Conservation (phyloP, 2,888 invertebrate species). For the Junonia oenone region DNA sequence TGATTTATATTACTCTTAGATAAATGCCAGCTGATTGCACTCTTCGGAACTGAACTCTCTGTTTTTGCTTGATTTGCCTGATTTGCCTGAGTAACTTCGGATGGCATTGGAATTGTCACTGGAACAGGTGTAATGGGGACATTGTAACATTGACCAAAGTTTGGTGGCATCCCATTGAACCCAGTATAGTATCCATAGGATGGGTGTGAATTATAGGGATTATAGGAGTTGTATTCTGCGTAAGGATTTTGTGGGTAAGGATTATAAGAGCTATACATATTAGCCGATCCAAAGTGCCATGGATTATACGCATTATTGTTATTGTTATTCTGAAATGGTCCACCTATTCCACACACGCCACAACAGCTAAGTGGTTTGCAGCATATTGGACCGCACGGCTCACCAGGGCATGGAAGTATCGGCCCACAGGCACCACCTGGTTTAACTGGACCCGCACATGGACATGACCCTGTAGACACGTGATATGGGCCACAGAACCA, state of each 20-base stretch:
- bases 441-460: slow-evolving; percentile 30
- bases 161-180: not conserved
- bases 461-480: slow-evolving; percentile 38
- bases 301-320: not conserved
- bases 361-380: slow-evolving; percentile 34
- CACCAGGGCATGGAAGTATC: slow-evolving; percentile 26
- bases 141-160: slow-evolving; percentile 24
- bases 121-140: slow-evolving; percentile 29
- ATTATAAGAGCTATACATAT: slow-evolving; percentile 5
- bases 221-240: slow-evolving; percentile 4
- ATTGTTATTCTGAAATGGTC: not conserved
- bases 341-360: slow-evolving; percentile 26
- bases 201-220: not conserved
- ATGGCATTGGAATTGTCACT: not conserved
- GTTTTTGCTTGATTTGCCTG: not conserved
- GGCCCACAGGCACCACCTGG: slow-evolving; percentile 33
- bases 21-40: slow-evolving; percentile 9
- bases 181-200: slow-evolving; percentile 8
- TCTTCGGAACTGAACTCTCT: slow-evolving; percentile 2
- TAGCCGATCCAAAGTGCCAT: slow-evolving; percentile 2
- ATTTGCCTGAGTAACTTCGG: not conserved
- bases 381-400: slow-evolving; percentile 31
- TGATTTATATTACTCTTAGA: not conserved
- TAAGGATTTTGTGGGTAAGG: slow-evolving; percentile 2
- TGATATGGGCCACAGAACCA: slow-evolving; percentile 69